Conservation (phyloP, 1,140 invertebrate genomes). For the Habropoda laboriosa region DNA sequence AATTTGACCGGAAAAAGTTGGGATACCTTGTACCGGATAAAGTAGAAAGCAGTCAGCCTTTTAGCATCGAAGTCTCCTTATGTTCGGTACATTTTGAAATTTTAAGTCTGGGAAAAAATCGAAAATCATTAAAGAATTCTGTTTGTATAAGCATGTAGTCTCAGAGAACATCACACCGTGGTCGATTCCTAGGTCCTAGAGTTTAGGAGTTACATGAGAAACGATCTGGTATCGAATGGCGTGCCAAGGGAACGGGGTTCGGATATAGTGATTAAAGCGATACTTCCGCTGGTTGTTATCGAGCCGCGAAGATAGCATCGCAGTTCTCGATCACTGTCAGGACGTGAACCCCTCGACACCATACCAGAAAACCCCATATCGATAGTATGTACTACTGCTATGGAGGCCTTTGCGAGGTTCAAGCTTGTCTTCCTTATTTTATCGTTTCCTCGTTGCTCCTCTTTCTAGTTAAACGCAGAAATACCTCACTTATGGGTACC, state of each 20-base stretch:
- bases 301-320: slow-evolving; percentile 73
- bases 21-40: too few species aligned
- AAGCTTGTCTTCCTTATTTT: slow-evolving; percentile 7
- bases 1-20: too few species aligned
- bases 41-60: too few species aligned
- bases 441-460: background rate
- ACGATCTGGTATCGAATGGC: slow-evolving; percentile 49
- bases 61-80: too few species aligned
- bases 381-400: slow-evolving; percentile 39
- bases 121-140: background rate
- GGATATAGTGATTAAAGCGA: slow-evolving; percentile 79
- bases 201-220: slow-evolving; percentile 46
- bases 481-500: background rate
- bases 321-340: slow-evolving; percentile 76
- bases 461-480: slow-evolving; percentile 28
- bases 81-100: too few species aligned
- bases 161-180: background rate
- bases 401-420: background rate
- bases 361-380: slow-evolving; percentile 52
- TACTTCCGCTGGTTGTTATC: slow-evolving; percentile 76
- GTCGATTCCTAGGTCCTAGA: slow-evolving; percentile 14
- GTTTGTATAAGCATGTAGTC: background rate
- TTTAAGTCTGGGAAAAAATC: too few species aligned
- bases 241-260: slow-evolving; percentile 61
- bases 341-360: slow-evolving; percentile 51